Evolutionary conservation across 2,797 vertebrate genomes (phyloP).

Genomic region (Myotis daubentonii): DNA sequence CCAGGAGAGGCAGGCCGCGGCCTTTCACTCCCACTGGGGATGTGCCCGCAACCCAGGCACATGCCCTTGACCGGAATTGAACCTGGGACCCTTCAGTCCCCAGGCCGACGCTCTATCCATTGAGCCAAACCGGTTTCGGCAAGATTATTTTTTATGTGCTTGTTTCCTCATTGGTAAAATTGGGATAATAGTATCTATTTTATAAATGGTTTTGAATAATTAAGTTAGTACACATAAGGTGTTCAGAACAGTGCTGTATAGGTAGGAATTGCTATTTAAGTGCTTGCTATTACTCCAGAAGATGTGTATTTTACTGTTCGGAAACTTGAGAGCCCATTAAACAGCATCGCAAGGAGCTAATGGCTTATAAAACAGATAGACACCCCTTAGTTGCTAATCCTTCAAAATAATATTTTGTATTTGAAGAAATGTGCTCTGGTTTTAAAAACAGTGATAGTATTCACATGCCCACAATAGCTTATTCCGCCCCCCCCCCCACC

Average conservation of each 20-base stretch:
- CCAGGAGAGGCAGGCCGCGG: no score
- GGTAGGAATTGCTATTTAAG: slow-evolving; percentile 8
- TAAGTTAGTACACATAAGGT: not conserved
- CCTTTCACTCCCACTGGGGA: no score
- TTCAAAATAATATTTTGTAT: not conserved
- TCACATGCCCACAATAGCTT: not conserved
- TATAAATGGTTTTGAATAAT: not conserved
- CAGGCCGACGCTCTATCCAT: no score
- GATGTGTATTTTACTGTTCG: slow-evolving; percentile 8
- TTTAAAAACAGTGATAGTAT: slow-evolving; percentile 24
- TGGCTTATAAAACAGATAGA: not conserved
- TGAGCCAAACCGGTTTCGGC: no score
- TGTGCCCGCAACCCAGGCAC: no score
- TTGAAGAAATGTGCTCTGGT: slow-evolving; percentile 35
- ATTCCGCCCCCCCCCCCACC: not conserved
- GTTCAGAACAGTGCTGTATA: not conserved
- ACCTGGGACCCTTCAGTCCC: no score
- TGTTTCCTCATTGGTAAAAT: slow-evolving; percentile 33
- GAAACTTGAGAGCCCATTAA: slow-evolving; percentile 26
- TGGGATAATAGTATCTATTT: not conserved
- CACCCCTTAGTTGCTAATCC: not conserved
- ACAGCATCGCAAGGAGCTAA: not conserved
- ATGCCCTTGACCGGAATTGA: no score
- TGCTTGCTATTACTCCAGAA: not conserved
- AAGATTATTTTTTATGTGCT: slow-evolving; percentile 1